These are phyloP conservation scores for Scatophagus argus DNA, from an alignment of 2,113 vertebrate genomes.

Conservation along the genomic window DNA sequence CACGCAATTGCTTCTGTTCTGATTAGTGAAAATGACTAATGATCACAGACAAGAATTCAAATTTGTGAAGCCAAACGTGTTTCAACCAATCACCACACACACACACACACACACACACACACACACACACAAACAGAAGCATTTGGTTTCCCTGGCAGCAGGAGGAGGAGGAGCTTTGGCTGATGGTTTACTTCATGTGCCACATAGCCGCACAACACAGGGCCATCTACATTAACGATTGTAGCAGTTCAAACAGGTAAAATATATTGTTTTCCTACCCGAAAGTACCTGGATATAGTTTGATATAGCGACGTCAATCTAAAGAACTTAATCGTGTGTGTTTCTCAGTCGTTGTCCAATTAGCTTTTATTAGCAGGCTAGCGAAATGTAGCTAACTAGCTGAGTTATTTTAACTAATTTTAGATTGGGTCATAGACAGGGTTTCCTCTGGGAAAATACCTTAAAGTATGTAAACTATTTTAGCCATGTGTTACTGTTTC, in stretches of 20 bases:
- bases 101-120: too few species aligned
- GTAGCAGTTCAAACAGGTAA: constrained; percentile 34
- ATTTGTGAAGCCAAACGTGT: too few species aligned
- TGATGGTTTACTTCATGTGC: constrained; percentile 21
- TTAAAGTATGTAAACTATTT: neutral
- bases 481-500: neutral
- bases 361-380: constrained; percentile 15
- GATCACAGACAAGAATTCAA: too few species aligned
- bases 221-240: neutral
- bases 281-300: fast-evolving
- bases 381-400: constrained; percentile 17
- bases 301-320: neutral
- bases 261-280: fast-evolving
- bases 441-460: neutral
- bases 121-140: neutral
- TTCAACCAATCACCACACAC: too few species aligned
- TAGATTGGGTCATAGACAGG: neutral
- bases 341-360: neutral
- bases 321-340: fast-evolving
- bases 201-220: constrained; percentile 51
- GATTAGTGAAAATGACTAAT: neutral
- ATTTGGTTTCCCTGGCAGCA: constrained; percentile 49
- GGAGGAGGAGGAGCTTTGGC: constrained; percentile 11
- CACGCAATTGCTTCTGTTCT: neutral
- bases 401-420: neutral